Percentiles rank a stretch among this genome's conserved stretches.
These are phyloP conservation scores for Ephydatia muelleri DNA, from an alignment of 37 sponge, comb jelly and placozoan genomes.

Conservation along the genomic window DNA sequence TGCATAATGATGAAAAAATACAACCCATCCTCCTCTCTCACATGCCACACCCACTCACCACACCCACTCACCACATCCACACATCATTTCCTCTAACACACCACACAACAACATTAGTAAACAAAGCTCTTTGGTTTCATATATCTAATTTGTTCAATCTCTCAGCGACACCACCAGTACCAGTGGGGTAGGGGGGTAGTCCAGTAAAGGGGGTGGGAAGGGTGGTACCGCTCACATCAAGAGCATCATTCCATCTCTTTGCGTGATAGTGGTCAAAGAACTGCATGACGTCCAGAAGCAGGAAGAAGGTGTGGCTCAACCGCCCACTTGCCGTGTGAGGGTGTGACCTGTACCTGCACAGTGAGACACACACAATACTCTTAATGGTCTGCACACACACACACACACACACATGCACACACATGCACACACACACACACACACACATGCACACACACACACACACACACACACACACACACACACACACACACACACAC, in stretches of 20 bases:
- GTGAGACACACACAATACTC: no score
- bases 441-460: not conserved
- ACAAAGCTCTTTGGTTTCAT: not conserved
- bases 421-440: not conserved
- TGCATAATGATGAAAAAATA: no score
- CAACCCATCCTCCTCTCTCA: no score
- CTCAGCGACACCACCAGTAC: no score
- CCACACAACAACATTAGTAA: no score
- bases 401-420: not conserved
- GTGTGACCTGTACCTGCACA: constrained; percentile 46
- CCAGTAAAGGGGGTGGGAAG: not conserved
- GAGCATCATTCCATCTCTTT: constrained; percentile 70
- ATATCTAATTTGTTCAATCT: no score
- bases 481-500: no score
- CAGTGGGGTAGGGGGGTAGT: no score
- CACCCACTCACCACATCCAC: no score
- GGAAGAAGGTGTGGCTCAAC: constrained; percentile 73
- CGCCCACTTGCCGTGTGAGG: constrained; percentile 51
- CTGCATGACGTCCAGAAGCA: constrained; percentile 92
- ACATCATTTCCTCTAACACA: no score
- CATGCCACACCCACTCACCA: no score
- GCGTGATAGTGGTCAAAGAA: constrained; percentile 92
- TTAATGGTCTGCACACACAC: not conserved
- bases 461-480: no score
- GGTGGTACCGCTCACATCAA: constrained; percentile 62